Evolutionary conservation across 1,140 invertebrate species (phyloP).

Genomic region (Pogonomyrmex barbatus): DNA sequence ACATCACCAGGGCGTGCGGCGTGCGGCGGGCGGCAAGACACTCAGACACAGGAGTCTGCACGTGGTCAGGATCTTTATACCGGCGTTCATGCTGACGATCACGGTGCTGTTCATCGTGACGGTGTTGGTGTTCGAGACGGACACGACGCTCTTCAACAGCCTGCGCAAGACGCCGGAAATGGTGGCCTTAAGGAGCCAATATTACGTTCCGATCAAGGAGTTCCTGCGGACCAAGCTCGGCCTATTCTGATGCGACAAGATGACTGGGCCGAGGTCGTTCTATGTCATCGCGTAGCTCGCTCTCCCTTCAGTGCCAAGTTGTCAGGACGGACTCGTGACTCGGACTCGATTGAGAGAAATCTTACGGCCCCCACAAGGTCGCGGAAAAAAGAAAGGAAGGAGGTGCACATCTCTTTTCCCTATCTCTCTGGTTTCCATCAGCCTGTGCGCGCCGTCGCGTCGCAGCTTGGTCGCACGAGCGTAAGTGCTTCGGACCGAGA

Average conservation of each 20-base stretch:
- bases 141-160: constrained; percentile 89
- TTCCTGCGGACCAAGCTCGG: constrained; percentile 88
- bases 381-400: constrained; percentile 22
- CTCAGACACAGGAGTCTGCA: constrained; percentile 86
- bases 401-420: background rate
- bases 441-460: constrained; percentile 17
- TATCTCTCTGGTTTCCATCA: no score
- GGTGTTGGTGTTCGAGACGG: constrained; percentile 91
- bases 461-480: constrained; percentile 36
- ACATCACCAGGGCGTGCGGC: constrained; percentile 61
- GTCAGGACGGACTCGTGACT: constrained; percentile 62
- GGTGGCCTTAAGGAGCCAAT: constrained; percentile 91
- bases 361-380: constrained; percentile 17
- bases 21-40: constrained; percentile 63
- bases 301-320: constrained; percentile 74
- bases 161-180: constrained; percentile 93
- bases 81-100: constrained; percentile 90
- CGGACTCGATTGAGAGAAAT: constrained; percentile 41
- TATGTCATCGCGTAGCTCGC: constrained; percentile 65
- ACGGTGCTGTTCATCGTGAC: constrained; percentile 89
- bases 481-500: constrained; percentile 35
- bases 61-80: constrained; percentile 90
- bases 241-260: constrained; percentile 84
- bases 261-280: constrained; percentile 69
- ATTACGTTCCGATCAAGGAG: constrained; percentile 93